phyloP scores from a whole-genome alignment of 2,888 invertebrate genomes.

The Tetropium fuscum region DNA sequence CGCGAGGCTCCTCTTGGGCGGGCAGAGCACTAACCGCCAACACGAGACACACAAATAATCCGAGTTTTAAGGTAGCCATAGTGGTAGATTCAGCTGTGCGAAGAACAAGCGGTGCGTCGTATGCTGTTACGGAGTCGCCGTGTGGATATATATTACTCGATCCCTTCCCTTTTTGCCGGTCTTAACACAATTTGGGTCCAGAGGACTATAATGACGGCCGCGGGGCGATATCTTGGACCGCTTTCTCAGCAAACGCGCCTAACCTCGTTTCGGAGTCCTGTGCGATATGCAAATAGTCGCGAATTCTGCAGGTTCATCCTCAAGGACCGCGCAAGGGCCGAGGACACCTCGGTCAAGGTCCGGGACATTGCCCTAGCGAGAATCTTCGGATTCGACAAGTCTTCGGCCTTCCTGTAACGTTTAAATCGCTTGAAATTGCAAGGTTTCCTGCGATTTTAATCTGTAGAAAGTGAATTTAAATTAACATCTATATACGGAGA shows the following conservation, averaged over 20 bases:
- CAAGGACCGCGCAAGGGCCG: conserved; percentile 1
- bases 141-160: conserved; percentile 63
- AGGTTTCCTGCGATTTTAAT: too few relatives aligned
- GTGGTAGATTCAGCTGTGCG: conserved; percentile 43
- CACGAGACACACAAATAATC: conserved; percentile 69
- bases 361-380: too few relatives aligned
- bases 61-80: conserved; percentile 68
- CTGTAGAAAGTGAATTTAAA: too few relatives aligned
- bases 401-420: too few relatives aligned
- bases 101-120: conserved; percentile 56
- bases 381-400: too few relatives aligned
- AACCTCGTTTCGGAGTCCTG: conserved; percentile 62
- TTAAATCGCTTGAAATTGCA: too few relatives aligned
- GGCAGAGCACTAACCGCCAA: conserved; percentile 75
- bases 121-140: conserved; percentile 61
- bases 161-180: conserved; percentile 61
- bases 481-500: too few relatives aligned
- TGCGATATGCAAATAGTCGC: conserved; percentile 57
- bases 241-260: conserved; percentile 65
- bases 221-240: conserved; percentile 66
- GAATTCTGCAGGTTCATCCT: conserved; percentile 33
- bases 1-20: conserved; percentile 69
- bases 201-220: conserved; percentile 64
- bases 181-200: conserved; percentile 65
- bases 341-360: conserved; percentile 4